Evolutionary conservation across 2,113 vertebrate genomes (phyloP).

Genomic region (Grammomys dolichurus): DNA sequence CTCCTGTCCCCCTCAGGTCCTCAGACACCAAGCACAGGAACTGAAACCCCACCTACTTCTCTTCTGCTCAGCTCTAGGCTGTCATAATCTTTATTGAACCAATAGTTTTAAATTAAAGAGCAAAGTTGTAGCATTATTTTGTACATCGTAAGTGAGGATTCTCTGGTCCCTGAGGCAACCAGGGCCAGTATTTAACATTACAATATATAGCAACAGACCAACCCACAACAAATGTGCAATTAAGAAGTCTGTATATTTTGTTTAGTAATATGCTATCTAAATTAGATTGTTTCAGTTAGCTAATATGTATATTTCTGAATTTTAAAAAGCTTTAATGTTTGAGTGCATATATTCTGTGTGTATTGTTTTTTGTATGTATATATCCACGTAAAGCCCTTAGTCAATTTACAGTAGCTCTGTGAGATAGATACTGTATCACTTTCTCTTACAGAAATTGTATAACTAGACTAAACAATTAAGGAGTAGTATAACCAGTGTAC

Average conservation of each 20-base stretch:
- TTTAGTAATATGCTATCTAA: background rate
- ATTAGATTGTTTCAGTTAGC: background rate
- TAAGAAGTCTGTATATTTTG: background rate
- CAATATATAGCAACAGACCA: no score
- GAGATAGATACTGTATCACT: background rate
- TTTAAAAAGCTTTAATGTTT: background rate
- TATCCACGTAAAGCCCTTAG: background rate
- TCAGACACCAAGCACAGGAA: no score
- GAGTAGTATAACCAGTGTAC: background rate
- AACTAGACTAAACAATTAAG: background rate
- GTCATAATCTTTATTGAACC: no score
- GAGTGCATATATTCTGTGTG: background rate
- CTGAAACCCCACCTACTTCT: no score
- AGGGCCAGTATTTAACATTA: no score
- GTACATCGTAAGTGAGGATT: no score
- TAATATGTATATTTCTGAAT: background rate
- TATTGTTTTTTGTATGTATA: background rate
- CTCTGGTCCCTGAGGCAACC: no score
- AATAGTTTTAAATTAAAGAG: no score
- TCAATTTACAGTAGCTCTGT: conserved; percentile 23
- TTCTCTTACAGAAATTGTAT: background rate
- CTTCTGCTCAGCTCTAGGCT: no score
- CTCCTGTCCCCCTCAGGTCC: no score
- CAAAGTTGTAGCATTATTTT: no score
- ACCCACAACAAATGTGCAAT: background rate